Evolutionary conservation across 2,113 vertebrate genomes (phyloP), one percentile per base, ranked within the genome.

Genomic region (Ameiurus melas): DNA sequence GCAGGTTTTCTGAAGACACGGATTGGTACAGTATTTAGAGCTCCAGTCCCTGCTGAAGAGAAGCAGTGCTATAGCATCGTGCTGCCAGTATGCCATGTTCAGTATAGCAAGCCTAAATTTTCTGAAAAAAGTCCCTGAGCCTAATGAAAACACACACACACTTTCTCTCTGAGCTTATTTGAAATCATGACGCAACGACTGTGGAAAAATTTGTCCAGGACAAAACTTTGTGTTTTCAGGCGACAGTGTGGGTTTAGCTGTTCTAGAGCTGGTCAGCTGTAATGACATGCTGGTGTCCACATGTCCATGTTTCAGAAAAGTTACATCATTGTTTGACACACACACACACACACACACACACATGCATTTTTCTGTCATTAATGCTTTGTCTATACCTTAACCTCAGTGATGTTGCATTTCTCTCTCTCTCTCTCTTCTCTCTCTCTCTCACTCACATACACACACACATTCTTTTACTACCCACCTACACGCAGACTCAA

Each of bases 271-370:
- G 79, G 79, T 22, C 79, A 82, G 79, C 79, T 60, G 30, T 82
- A 82, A 58, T 82, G 80, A 33, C 80, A 82, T 82, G 80, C 4
- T 60, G 80, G 36, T 39, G 57, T 9, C 53, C 19, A 82, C 79
- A 82, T 82, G 80, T 60, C 22, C 55, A 60, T 60, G 80, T 82
- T 82, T 82, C 80, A 22, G 55, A 82, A 82, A 36, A 13, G 55
- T 82, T 82, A 25, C 80, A 82, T 82, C 80, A 80, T 55, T 75
- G 71, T 20, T 75, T 47, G 73, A 27, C 4, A 33, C 2, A 17
- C 47, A 60, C 30, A 57, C n/a, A 33, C 14, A 58, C n/a, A 58
- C n/a, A 57, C 79, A 36, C 70, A 73, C 70, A 73, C 36, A 12
- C 17, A 43, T 19, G 43, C 70, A 6, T 47, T 47, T 47, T 47